phyloP scores from a whole-genome alignment of 2,888 invertebrate genomes.

The Heteromurus nitidus region DNA sequence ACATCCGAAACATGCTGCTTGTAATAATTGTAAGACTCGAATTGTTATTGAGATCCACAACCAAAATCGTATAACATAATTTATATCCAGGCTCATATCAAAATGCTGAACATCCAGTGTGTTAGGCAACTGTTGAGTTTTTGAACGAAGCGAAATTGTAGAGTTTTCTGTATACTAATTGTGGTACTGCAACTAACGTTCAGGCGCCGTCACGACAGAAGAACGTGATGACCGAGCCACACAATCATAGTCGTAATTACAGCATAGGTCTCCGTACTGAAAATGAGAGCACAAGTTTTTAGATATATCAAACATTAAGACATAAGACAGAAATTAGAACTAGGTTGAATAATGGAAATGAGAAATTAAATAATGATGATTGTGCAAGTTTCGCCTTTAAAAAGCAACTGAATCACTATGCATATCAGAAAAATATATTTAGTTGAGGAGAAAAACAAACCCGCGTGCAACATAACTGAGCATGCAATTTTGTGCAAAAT shows the following conservation, averaged over 20 bases:
- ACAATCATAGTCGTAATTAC: constrained; percentile 78
- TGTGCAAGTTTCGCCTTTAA: too few species aligned
- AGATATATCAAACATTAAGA: too few species aligned
- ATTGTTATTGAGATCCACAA: constrained; percentile 63
- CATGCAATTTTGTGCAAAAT: not conserved
- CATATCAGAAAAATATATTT: too few species aligned
- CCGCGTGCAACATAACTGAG: not conserved
- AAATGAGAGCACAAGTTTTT: too few species aligned
- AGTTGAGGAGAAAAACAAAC: not conserved
- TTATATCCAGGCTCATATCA: constrained; percentile 37
- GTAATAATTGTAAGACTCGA: constrained; percentile 20
- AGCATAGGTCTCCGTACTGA: constrained; percentile 78
- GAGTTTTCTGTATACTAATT: constrained; percentile 21
- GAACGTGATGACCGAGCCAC: constrained; percentile 74
- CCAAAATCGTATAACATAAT: constrained; percentile 24
- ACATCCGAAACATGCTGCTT: constrained; percentile 14
- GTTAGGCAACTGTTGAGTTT: constrained; percentile 43
- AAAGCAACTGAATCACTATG: too few species aligned
- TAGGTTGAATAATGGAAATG: too few species aligned
- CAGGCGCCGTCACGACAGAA: constrained; percentile 71
- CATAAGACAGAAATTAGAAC: too few species aligned
- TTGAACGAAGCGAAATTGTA: constrained; percentile 16
- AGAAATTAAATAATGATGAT: too few species aligned
- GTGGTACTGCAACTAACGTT: constrained; percentile 45
- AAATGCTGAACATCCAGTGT: constrained; percentile 43